Conservation (phyloP, 1,140 invertebrate species). For the Zeugodacus cucurbitae region DNA sequence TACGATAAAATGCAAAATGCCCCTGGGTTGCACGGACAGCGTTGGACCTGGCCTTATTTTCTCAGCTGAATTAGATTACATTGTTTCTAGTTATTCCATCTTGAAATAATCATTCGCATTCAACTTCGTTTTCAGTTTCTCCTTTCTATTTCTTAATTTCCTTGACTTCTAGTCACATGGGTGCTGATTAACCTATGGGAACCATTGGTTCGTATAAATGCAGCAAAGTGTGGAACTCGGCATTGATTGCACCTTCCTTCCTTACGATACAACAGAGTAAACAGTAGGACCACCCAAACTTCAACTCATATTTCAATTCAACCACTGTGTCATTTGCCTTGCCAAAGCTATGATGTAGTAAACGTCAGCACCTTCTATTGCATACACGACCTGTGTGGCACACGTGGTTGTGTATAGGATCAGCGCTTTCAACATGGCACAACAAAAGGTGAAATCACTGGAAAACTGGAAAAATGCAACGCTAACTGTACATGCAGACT, state of each 20-base stretch:
- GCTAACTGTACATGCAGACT: not conserved
- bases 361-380: not conserved
- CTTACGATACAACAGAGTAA: too few species aligned
- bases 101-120: too few species aligned
- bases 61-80: not conserved
- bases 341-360: too few species aligned
- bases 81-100: too few species aligned
- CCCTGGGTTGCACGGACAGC: too few species aligned
- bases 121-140: too few species aligned
- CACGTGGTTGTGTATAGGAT: not conserved
- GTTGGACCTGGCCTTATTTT: not conserved
- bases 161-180: not conserved
- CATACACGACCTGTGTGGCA: not conserved
- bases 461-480: conserved; percentile 13
- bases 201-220: too few species aligned
- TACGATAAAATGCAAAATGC: not conserved
- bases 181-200: too few species aligned
- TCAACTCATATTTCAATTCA: conserved; percentile 7
- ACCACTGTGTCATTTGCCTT: not conserved
- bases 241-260: not conserved
- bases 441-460: conserved; percentile 24
- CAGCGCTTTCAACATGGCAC: not conserved
- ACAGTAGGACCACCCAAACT: too few species aligned
- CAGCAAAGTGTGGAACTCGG: not conserved
- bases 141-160: too few species aligned